These are phyloP conservation scores for Lycorma delicatula DNA, from an alignment of 1,140 invertebrate species.

Conservation along the genomic window DNA sequence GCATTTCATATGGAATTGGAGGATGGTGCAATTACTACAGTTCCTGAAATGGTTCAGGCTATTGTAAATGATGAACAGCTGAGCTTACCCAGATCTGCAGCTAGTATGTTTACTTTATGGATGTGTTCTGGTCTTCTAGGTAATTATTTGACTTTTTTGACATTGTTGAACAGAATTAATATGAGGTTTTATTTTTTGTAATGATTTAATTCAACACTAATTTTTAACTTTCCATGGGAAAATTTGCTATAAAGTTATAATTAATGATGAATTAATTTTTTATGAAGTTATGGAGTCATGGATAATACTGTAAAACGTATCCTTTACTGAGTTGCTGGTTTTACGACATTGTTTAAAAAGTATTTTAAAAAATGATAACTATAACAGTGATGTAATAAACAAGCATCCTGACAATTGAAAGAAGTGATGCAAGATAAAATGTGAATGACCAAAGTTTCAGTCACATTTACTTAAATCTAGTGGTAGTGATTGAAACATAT, in stretches of 20 bases:
- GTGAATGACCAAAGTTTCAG: no score
- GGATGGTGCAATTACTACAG: slow-evolving; percentile 43
- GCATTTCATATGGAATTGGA: slow-evolving; percentile 63
- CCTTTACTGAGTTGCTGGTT: no score
- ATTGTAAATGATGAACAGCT: slow-evolving; percentile 48
- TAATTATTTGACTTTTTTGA: slow-evolving; percentile 27
- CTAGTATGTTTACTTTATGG: slow-evolving; percentile 56
- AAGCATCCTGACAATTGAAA: no score
- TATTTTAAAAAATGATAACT: no score
- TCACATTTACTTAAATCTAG: no score
- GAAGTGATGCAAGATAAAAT: no score
- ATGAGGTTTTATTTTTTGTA: not conserved
- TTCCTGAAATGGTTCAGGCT: slow-evolving; percentile 43
- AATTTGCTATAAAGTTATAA: not conserved
- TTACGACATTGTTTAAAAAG: no score
- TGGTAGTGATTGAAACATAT: no score
- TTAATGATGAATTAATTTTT: not conserved
- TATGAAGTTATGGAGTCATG: no score
- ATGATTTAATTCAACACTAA: not conserved
- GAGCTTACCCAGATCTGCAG: slow-evolving; percentile 43
- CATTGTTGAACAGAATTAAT: slow-evolving; percentile 5
- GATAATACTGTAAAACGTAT: no score
- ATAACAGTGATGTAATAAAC: no score
- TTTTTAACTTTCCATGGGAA: no score
- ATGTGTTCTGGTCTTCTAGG: slow-evolving; percentile 53